phyloP scores from a whole-genome alignment of 2,888 invertebrate species.

The Bembecia ichneumoniformis region DNA sequence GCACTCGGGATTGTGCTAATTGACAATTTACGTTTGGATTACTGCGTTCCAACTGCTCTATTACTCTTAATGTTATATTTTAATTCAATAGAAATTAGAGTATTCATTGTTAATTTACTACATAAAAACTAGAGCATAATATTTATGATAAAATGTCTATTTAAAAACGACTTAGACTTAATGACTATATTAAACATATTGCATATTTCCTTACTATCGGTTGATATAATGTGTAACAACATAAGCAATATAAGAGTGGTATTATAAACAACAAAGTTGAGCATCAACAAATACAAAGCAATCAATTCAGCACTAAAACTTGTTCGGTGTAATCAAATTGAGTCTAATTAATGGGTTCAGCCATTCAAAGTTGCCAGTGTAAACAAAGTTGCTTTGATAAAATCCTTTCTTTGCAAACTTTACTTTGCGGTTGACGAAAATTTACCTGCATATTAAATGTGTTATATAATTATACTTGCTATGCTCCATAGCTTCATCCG shows the following conservation, averaged over 20 bases:
- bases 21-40: conserved; percentile 1
- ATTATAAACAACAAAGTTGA: background rate
- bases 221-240: too few relatives aligned
- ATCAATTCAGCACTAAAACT: background rate
- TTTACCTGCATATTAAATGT: background rate
- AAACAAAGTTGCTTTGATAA: conserved; percentile 29
- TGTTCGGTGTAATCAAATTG: conserved; percentile 15
- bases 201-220: too few relatives aligned
- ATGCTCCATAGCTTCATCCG: too few relatives aligned
- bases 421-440: background rate
- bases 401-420: conserved; percentile 6
- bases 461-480: background rate
- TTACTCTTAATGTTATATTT: too few relatives aligned
- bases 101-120: too few relatives aligned
- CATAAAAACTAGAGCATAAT: too few relatives aligned
- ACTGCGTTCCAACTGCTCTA: background rate
- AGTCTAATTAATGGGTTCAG: conserved; percentile 20
- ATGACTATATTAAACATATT: too few relatives aligned
- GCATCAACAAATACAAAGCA: background rate
- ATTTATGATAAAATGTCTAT: too few relatives aligned
- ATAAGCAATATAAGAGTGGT: too few relatives aligned
- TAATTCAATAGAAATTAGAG: too few relatives aligned
- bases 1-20: background rate
- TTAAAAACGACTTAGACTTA: too few relatives aligned
- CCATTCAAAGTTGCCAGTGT: conserved; percentile 13